Percentiles rank a stretch among this genome's conserved stretches.
These are phyloP conservation scores for Hoplodrina blanda DNA, from an alignment of 2,888 invertebrate genomes.

Conservation along the genomic window DNA sequence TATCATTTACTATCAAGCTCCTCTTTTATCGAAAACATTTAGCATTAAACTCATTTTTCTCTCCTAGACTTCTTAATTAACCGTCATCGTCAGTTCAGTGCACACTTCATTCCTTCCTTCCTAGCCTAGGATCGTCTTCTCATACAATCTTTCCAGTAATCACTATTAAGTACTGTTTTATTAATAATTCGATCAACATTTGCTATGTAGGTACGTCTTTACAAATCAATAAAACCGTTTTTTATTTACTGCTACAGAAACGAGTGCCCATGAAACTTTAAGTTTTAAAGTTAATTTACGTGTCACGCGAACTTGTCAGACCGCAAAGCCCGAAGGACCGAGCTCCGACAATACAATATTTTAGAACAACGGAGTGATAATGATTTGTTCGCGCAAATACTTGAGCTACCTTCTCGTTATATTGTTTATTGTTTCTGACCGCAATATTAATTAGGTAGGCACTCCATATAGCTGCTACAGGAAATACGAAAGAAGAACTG, in stretches of 20 bases:
- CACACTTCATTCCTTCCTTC: not conserved
- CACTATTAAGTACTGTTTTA: not conserved
- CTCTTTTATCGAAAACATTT: no score
- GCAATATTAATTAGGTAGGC: slow-evolving; percentile 46
- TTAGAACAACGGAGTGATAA: slow-evolving; percentile 36
- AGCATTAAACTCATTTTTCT: no score
- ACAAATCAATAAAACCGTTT: slow-evolving; percentile 31
- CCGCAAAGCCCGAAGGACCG: slow-evolving; percentile 36
- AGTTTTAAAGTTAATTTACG: slow-evolving; percentile 56
- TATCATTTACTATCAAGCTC: no score
- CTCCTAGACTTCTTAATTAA: no score
- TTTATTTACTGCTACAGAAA: slow-evolving; percentile 33
- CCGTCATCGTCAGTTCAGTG: no score
- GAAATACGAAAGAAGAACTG: slow-evolving; percentile 19
- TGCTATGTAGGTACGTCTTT: not conserved
- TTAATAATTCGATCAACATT: slow-evolving; percentile 7
- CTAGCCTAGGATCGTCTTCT: not conserved
- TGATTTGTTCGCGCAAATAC: slow-evolving; percentile 49
- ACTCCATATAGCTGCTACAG: slow-evolving; percentile 11
- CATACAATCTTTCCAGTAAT: not conserved
- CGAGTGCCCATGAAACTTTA: slow-evolving; percentile 45
- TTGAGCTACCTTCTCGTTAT: slow-evolving; percentile 20
- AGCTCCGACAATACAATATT: slow-evolving; percentile 30
- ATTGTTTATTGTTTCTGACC: slow-evolving; percentile 39
- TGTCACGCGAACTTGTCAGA: slow-evolving; percentile 55